Base-by-base conservation (phyloP, 2,113 vertebrate genomes). In the Diphyllodes magnificus region DNA sequence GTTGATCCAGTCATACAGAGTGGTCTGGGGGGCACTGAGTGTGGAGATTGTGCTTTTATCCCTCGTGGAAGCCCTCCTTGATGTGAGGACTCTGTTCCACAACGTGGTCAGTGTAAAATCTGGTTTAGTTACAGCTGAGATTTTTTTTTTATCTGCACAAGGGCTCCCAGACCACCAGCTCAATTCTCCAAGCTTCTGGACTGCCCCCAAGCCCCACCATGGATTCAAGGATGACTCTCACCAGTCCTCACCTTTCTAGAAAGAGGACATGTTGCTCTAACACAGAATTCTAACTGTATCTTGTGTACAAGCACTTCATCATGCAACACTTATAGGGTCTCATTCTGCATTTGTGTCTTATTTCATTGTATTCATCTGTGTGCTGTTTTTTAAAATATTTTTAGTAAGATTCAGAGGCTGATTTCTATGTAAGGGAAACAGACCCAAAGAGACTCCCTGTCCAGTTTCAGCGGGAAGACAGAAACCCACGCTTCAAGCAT, bases 1-100 rank as follows among this genome's bases (percentile, higher is more conserved):
- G 53, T 20, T 65, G 50, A 82, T 40, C 37, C 69, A 51, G 27
- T 11, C 16, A 1, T 4, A 37, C 47, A 37, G 33, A 75, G 39
- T 7, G 39, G 21, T 11, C 49, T 76, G 61, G 23, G 30, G 39
- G 42, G 6, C 57, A 79, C 44, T 6, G 4, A 15, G 37, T 4
- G 28, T 15, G 50, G 50, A 31, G 21, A n/a, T 9, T 2, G 0
- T 0, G 4, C 30, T 39, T 70, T 18, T 35, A 50, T 13, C 22
- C 15, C 25, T 14, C 1, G 1, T 47, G 19, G 37, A 59, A 90
- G 13, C 15, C 2, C 31, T 37, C 28, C 45, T 37, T 65, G 31
- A 16, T 11, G 11, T 5, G 45, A 17, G 19, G 7, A 20, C 22
- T 49, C 8, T 1, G 5, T 27, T 59, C n/a, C 28, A 11, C 44